These are phyloP conservation scores for Chauna torquata DNA, from an alignment of 2,113 vertebrate genomes.

Conservation along the genomic window DNA sequence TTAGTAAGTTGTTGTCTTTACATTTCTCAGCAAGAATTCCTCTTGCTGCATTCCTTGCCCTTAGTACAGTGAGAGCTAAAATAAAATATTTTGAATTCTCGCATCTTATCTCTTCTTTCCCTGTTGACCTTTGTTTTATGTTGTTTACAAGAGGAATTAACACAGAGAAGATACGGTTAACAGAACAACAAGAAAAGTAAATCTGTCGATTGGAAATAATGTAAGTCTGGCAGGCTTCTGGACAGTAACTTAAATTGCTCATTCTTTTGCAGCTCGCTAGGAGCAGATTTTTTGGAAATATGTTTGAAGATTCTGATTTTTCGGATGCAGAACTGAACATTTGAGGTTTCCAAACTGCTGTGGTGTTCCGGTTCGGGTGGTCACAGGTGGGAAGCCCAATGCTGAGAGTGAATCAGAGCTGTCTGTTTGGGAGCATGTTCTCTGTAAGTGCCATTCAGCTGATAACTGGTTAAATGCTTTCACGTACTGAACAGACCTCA, in stretches of 20 bases:
- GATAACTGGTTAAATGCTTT: neutral
- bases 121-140: neutral
- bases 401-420: neutral
- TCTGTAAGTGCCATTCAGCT: neutral
- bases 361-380: neutral
- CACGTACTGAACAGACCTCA: neutral
- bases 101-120: constrained; percentile 7
- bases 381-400: neutral
- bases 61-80: neutral
- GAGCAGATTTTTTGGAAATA: neutral
- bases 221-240: neutral
- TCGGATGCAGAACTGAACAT: neutral
- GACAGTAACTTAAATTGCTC: neutral
- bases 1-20: neutral
- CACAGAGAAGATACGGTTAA: neutral
- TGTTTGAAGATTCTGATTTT: neutral
- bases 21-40: neutral
- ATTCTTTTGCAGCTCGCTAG: neutral
- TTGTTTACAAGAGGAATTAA: neutral
- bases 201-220: neutral
- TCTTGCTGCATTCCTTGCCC: constrained; percentile 2
- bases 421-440: neutral
- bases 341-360: neutral
- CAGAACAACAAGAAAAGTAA: neutral
- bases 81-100: constrained; percentile 59